A percentile compares a stretch with the other conserved stretches of the same genome.
Conservation (phyloP, 2,797 vertebrate species). For the Microtus californicus region DNA sequence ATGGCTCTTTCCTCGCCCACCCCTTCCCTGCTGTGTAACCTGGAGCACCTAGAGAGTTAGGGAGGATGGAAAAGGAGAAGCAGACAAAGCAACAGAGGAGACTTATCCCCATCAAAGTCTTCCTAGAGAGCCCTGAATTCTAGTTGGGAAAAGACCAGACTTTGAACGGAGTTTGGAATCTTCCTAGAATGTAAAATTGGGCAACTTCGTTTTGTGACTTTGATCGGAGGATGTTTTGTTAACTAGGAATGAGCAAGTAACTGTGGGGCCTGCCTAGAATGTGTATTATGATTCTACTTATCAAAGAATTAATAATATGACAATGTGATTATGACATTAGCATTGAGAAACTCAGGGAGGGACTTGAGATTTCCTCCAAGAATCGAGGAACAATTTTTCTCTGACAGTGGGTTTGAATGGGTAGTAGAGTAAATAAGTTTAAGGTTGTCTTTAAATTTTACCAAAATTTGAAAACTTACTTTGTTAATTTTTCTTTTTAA, state of each 20-base stretch:
- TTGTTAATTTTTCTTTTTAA: neutral
- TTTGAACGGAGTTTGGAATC: neutral
- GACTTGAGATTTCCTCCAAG: neutral
- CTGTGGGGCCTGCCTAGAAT: neutral
- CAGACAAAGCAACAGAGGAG: neutral
- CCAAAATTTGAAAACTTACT: slow-evolving; percentile 14
- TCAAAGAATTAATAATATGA: neutral
- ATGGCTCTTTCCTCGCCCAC: neutral
- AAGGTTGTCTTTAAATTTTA: neutral
- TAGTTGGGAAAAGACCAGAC: neutral
- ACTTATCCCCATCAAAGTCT: neutral
- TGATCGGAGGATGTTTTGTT: neutral
- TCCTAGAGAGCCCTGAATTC: neutral
- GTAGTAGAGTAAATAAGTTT: neutral
- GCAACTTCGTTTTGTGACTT: neutral
- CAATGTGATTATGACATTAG: neutral
- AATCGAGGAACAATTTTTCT: neutral
- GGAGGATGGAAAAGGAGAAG: neutral
- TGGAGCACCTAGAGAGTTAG: neutral
- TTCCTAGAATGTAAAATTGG: neutral
- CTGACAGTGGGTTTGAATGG: neutral
- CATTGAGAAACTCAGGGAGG: neutral
- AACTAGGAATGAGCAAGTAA: neutral
- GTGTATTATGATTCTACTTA: neutral
- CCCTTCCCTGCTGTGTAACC: no score